These are phyloP conservation scores for Hedya salicella DNA, from an alignment of 2,888 invertebrate genomes.

Conservation along the genomic window DNA sequence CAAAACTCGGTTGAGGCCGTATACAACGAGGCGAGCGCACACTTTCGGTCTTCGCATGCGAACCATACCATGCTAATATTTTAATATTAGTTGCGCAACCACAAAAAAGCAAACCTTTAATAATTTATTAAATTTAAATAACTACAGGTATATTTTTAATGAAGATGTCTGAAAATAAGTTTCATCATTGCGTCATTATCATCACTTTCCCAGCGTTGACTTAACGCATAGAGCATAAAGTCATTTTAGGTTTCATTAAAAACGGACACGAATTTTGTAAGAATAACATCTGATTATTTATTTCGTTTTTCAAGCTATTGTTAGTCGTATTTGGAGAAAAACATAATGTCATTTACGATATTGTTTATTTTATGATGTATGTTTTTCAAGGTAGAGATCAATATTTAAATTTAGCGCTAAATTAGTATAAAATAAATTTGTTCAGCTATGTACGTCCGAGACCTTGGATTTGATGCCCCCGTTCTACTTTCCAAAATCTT, in stretches of 20 bases:
- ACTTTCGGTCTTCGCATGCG: constrained; percentile 75
- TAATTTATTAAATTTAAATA: not conserved
- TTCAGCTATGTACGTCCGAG: constrained; percentile 70
- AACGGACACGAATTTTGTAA: constrained; percentile 30
- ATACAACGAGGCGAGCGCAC: constrained; percentile 74
- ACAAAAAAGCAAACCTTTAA: not conserved
- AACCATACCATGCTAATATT: constrained; percentile 59
- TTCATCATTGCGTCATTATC: not conserved
- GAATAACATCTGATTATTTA: constrained; percentile 31
- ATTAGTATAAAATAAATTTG: constrained; percentile 71
- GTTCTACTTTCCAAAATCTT: constrained; percentile 80
- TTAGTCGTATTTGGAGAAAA: not conserved
- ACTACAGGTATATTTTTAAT: not conserved
- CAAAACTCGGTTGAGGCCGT: constrained; percentile 85
- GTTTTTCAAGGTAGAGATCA: constrained; percentile 59
- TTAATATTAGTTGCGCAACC: constrained; percentile 54
- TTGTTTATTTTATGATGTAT: constrained; percentile 53
- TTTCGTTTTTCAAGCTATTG: constrained; percentile 11
- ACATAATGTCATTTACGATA: constrained; percentile 26
- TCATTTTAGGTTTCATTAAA: not conserved
- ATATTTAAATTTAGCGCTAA: constrained; percentile 59
- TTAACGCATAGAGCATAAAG: no score
- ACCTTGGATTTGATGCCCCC: constrained; percentile 79
- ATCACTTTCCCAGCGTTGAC: no score
- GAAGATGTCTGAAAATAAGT: not conserved